Conservation (phyloP, 2,113 vertebrate species). For the Oreochromis tanganicae region DNA sequence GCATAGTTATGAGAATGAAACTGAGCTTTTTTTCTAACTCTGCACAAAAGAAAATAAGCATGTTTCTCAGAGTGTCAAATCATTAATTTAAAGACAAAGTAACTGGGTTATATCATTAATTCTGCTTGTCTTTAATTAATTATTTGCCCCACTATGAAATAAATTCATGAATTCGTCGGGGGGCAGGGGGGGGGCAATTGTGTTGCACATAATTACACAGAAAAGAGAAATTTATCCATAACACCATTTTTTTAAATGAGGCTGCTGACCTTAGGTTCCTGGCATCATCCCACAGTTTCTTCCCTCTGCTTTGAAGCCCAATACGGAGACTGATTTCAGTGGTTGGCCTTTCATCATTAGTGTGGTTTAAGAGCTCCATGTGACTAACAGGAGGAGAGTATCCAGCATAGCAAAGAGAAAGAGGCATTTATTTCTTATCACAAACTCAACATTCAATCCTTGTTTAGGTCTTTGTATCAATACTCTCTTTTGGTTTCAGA, state of each 20-base stretch:
- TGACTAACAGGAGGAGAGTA: conserved; percentile 54
- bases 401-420: conserved; percentile 36
- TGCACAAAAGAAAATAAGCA: background rate
- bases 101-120: background rate
- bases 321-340: conserved; percentile 31
- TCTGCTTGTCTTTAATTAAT: background rate
- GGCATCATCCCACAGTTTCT: background rate
- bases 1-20: background rate
- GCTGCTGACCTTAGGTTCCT: conserved; percentile 12
- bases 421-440: conserved; percentile 51
- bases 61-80: background rate
- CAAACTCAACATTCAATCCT: conserved; percentile 15
- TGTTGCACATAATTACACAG: background rate
- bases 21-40: background rate
- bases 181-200: background rate
- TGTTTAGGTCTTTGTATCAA: conserved; percentile 30
- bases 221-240: background rate
- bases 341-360: conserved; percentile 24
- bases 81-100: background rate
- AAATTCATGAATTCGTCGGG: background rate
- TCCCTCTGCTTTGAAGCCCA: conserved; percentile 3
- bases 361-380: conserved; percentile 38
- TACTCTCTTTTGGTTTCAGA: background rate
- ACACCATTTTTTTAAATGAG: background rate
- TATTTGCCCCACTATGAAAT: background rate